Percentiles rank a stretch among this genome's conserved stretches.
Conservation (phyloP, 2,113 vertebrate genomes). For the Hemiprocne comata region DNA sequence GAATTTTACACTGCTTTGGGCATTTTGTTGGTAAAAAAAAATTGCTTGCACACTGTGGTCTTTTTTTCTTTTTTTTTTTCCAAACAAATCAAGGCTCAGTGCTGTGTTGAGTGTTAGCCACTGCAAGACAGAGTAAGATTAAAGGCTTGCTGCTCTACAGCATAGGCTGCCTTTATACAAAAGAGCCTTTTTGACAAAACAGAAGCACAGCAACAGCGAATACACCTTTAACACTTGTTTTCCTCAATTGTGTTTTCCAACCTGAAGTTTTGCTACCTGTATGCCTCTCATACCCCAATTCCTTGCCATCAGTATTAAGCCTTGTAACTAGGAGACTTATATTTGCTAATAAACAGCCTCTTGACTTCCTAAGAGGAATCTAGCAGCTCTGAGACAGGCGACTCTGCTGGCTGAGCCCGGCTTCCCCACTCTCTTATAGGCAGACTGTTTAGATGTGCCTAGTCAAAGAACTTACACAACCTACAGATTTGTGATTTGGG, state of each 20-base stretch:
- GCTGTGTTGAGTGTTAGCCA: neutral
- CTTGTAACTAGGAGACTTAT: neutral
- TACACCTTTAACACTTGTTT: neutral
- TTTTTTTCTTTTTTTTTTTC: neutral
- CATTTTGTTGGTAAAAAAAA: conserved; percentile 5
- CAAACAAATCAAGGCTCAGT: neutral
- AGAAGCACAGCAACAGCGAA: neutral
- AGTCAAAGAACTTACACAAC: neutral
- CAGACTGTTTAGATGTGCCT: neutral
- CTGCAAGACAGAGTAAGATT: conserved; percentile 16
- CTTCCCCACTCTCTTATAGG: neutral
- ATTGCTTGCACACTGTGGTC: neutral
- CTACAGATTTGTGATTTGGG: neutral
- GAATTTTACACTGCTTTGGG: conserved; percentile 54
- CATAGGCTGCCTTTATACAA: neutral
- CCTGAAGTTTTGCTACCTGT: conserved; percentile 5
- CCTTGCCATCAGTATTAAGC: neutral
- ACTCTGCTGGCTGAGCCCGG: neutral
- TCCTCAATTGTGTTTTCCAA: neutral
- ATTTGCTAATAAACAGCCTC: neutral
- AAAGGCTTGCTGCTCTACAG: neutral
- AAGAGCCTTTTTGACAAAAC: neutral
- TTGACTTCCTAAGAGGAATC: neutral
- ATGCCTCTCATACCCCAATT: neutral
- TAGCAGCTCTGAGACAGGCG: neutral